Evolutionary conservation across 2,888 invertebrate species (phyloP).

Genomic region (Troides aeacus): DNA sequence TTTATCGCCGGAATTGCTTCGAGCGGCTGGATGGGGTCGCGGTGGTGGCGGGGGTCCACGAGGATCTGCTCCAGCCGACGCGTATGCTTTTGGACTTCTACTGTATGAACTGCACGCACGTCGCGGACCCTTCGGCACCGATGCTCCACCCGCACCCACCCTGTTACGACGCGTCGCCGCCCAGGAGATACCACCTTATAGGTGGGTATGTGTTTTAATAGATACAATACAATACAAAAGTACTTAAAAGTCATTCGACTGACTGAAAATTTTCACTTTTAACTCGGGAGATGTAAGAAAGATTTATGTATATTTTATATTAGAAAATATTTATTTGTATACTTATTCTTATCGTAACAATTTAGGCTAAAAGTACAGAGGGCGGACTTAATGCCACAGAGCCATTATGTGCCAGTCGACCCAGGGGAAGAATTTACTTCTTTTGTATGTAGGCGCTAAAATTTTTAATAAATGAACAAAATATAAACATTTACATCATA

Average conservation of each 20-base stretch:
- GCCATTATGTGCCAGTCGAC: no score
- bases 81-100: conserved; percentile 92
- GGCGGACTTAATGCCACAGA: no score
- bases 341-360: no score
- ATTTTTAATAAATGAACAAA: no score
- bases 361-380: no score
- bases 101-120: conserved; percentile 93
- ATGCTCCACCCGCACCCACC: conserved; percentile 83
- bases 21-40: conserved; percentile 74
- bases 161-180: conserved; percentile 82
- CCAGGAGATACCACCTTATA: conserved; percentile 73
- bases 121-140: conserved; percentile 90
- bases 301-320: no score
- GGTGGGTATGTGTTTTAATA: conserved; percentile 76
- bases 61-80: conserved; percentile 84
- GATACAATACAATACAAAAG: conserved; percentile 18
- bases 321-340: no score
- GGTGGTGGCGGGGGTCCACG: conserved; percentile 64
- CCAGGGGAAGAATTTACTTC: no score
- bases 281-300: not conserved
- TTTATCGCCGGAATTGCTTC: conserved; percentile 89
- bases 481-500: no score
- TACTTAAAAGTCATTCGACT: not conserved
- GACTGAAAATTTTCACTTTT: not conserved
- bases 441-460: no score